Base-by-base conservation (phyloP, 53 echinoderm and acorn worm species). In the Antedon mediterranea region DNA sequence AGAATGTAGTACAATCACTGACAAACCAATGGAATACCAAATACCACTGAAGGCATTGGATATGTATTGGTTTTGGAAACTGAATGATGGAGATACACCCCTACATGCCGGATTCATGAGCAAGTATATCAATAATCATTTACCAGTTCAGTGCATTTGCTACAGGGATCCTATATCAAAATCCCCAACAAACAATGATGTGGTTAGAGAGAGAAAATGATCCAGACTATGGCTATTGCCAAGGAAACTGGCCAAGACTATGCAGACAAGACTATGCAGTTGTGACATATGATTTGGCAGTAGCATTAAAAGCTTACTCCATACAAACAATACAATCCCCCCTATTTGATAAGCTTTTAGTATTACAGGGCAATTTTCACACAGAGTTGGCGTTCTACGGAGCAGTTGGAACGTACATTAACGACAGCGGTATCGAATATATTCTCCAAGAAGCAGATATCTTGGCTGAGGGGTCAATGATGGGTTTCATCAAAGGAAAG, bases 331-430 rank as follows among this genome's bases (percentile, higher is more conserved):
- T 83, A 43, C 28, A 33, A 30, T 29, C 84, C 18, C 84, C 84
- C 15, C 27, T 31, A 30, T 84, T 84, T 57, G 85, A 84, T 34
- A 84, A 31, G 34, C 29, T 80, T 5, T 26, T 80, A 2, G 75
- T 84, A 9, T 30, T 80, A 28, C 75, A 80, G 42, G 85, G 85
- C 27, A 74, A 84, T 29, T 84, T 84, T 29, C 80, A 84, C 28
- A 80, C 85, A 18, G 90, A 90, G 34, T 20, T 84, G 76, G 85
- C 80, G n/a, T n/a, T n/a, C 29, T 90, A 79, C 70, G 79, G 79
- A 79, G 84, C 84, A 28, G 32, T 84, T 43, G 84, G 79, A 20
- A 84, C 84, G 72, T 74, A 43, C 71, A 79, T 84, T 43, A 28
- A 33, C 79, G 84, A 84, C 32, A 79, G 79, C 0, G 84, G 79